Evolutionary conservation across 2,797 vertebrate genomes (phyloP).

Genomic region (Gymnocypris eckloni): DNA sequence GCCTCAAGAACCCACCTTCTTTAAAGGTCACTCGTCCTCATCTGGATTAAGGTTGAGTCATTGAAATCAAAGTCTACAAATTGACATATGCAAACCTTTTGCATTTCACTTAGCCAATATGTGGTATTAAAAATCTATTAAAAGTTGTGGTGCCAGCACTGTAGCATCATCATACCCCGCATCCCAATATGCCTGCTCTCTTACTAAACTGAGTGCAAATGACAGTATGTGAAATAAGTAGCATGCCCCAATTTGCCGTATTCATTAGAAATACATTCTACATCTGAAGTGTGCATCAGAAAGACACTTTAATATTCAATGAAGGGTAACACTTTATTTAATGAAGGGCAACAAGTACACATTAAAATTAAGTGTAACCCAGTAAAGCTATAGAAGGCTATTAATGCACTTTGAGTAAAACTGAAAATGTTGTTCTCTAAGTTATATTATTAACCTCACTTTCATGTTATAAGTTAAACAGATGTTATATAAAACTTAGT

Average conservation of each 20-base stretch:
- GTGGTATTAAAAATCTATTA: not conserved
- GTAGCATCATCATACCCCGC: not conserved
- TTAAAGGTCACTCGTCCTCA: constrained; percentile 73
- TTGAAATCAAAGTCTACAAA: constrained; percentile 59
- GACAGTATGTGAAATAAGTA: not conserved
- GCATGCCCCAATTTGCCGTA: not conserved
- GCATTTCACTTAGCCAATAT: not conserved
- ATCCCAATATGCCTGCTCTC: not conserved
- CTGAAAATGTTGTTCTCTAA: no score
- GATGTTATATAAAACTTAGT: no score
- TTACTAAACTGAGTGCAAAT: not conserved
- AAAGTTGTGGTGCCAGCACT: not conserved
- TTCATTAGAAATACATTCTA: not conserved
- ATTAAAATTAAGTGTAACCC: not conserved
- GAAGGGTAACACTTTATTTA: not conserved
- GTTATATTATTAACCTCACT: no score
- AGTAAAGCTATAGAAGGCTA: not conserved
- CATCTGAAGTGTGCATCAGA: not conserved
- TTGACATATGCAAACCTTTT: constrained; percentile 31
- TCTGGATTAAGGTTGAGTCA: constrained; percentile 65
- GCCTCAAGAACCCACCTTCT: constrained; percentile 71
- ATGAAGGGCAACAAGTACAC: no score
- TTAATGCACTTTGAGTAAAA: not conserved
- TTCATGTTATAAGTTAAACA: no score
- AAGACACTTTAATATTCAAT: not conserved